Percentiles rank a stretch among this genome's conserved stretches.
phyloP scores from a whole-genome alignment of 2,113 vertebrate genomes.

The Semicossyphus pulcher region DNA sequence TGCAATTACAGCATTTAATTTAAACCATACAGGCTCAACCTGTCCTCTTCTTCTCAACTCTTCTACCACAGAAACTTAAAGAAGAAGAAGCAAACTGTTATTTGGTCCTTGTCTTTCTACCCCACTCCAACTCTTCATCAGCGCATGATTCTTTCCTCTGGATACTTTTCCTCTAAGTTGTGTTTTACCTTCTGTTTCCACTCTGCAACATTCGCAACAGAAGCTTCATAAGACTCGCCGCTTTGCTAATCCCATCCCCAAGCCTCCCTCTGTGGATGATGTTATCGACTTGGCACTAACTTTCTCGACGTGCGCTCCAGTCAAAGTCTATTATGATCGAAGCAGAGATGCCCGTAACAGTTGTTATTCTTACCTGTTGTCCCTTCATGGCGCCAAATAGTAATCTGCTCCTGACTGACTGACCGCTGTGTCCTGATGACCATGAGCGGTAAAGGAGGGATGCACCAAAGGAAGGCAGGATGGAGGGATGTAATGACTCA shows the following conservation, averaged over 20 bases:
- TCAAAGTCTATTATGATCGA: constrained; percentile 24
- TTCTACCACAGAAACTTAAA: constrained; percentile 12
- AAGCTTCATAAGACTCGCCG: constrained; percentile 23
- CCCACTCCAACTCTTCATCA: constrained; percentile 5
- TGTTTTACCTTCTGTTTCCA: constrained; percentile 45
- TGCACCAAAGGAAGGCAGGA: background rate
- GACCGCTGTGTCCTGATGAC: constrained; percentile 18
- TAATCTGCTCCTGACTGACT: constrained; percentile 18
- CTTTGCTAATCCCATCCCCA: constrained; percentile 43
- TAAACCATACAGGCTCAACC: background rate
- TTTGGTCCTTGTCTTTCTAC: constrained; percentile 14
- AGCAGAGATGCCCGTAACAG: too few relatives aligned
- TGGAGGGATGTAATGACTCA: constrained; percentile 32
- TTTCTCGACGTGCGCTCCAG: constrained; percentile 24
- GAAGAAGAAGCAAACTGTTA: background rate
- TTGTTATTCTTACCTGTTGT: too few relatives aligned
- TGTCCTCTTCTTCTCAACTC: background rate
- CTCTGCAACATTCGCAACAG: constrained; percentile 18
- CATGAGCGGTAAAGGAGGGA: constrained; percentile 11
- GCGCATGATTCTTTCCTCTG: constrained; percentile 15
- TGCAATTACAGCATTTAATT: too few relatives aligned
- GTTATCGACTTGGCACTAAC: constrained; percentile 27
- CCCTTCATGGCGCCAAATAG: background rate
- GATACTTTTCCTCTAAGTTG: constrained; percentile 39
- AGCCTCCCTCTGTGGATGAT: constrained; percentile 31